Evolutionary conservation across 2,888 invertebrate species (phyloP).

Genomic region (Aphidius colemani): DNA sequence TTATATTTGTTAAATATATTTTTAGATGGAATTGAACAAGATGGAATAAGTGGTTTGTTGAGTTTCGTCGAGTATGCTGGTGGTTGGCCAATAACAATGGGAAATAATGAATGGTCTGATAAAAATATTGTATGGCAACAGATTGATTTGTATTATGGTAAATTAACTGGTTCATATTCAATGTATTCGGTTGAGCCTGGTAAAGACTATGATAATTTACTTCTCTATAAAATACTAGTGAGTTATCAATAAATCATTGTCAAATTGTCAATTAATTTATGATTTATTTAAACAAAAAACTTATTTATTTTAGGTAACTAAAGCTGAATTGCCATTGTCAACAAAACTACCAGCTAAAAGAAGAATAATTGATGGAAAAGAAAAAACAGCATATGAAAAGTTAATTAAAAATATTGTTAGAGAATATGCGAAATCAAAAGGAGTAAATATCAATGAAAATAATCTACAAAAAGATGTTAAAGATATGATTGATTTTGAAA

Average conservation of each 20-base stretch:
- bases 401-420: slow-evolving; percentile 24
- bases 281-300: background rate
- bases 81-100: slow-evolving; percentile 37
- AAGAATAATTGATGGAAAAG: slow-evolving; percentile 26
- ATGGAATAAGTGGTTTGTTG: slow-evolving; percentile 66
- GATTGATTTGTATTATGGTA: slow-evolving; percentile 34
- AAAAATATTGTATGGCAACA: slow-evolving; percentile 31
- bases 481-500: slow-evolving; percentile 26
- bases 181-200: slow-evolving; percentile 17
- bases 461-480: slow-evolving; percentile 25
- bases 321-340: slow-evolving; percentile 15
- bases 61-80: slow-evolving; percentile 56
- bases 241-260: background rate
- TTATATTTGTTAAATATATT: background rate
- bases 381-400: slow-evolving; percentile 10
- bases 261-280: background rate
- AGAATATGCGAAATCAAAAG: slow-evolving; percentile 23
- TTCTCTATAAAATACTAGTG: slow-evolving; percentile 14
- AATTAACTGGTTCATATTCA: slow-evolving; percentile 26
- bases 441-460: slow-evolving; percentile 6
- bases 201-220: slow-evolving; percentile 14
- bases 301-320: slow-evolving; percentile 7
- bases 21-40: slow-evolving; percentile 61
- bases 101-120: slow-evolving; percentile 25
- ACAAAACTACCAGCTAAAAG: slow-evolving; percentile 22